These are phyloP conservation scores for Eustalomyia histrio DNA, from an alignment of 2,888 invertebrate species.

Conservation along the genomic window DNA sequence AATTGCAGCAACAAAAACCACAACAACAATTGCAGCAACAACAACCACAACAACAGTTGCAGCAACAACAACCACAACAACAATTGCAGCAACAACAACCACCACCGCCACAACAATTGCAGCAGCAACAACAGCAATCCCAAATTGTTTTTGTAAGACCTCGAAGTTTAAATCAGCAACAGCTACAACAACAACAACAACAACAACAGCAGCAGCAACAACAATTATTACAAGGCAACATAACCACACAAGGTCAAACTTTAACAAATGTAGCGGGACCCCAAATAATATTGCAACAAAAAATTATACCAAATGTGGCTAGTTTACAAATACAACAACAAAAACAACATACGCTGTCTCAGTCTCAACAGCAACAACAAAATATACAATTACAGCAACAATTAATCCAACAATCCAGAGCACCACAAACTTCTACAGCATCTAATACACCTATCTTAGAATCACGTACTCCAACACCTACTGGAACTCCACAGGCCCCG, in stretches of 20 bases:
- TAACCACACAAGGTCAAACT: constrained; percentile 41
- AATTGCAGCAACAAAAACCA: constrained; percentile 48
- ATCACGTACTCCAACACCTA: constrained; percentile 61
- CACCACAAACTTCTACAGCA: constrained; percentile 68
- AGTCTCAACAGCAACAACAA: constrained; percentile 65
- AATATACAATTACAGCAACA: constrained; percentile 69
- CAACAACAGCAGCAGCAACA: constrained; percentile 68
- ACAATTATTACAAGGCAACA: constrained; percentile 48
- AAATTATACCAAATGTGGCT: constrained; percentile 74
- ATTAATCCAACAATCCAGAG: constrained; percentile 70
- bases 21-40: constrained; percentile 31
- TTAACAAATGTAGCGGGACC: constrained; percentile 38
- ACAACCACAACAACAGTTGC: constrained; percentile 34
- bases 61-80: constrained; percentile 62
- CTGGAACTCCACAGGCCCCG: constrained; percentile 60
- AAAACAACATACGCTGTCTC: constrained; percentile 55
- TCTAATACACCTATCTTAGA: constrained; percentile 51
- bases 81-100: too few species aligned
- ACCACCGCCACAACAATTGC: too few species aligned
- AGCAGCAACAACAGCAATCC: constrained; percentile 68
- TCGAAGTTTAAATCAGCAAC: constrained; percentile 66
- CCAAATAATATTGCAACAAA: constrained; percentile 77
- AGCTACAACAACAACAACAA: constrained; percentile 67
- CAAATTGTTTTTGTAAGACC: constrained; percentile 76
- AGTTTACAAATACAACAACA: constrained; percentile 63